Base-by-base conservation (phyloP, 2,888 invertebrate species). In the Campoplex capitator region DNA sequence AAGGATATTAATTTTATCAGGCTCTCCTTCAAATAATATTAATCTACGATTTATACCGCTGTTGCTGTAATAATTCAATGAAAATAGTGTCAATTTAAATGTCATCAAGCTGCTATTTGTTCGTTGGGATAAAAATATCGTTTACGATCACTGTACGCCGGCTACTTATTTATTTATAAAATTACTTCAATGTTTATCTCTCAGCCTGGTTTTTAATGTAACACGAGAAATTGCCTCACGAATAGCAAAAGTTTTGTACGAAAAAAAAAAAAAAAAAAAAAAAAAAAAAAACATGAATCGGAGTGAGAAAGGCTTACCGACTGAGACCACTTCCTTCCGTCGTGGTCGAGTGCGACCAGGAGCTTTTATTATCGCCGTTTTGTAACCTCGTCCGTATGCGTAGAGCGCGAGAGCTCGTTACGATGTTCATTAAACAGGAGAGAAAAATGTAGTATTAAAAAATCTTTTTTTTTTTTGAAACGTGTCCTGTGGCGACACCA, bases 321-420 rank as follows among this genome's bases (percentile, higher is more conserved):
- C 32, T 45, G 76, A 83, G 85, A 87, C 87, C 89, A 87, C 89
- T 89, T 89, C 89, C 88, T 88, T 89, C 86, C 83, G 78, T 38
- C 74, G 87, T 70, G 87, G 87, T 87, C 56, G 77, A 77, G 48
- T 74, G 67, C 71, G 56, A 54, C 38, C 38, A 23, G n/a, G 18
- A 38, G 13, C 68, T 81, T 74, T 81, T 58, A 75, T 82, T 78
- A 79, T 87, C 84, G 65, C 65, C 54, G 67, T 74, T 68, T 56
- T 56, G 54, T 75, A 56, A 82, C 75, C 67, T 74, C 48, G 48
- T 75, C 48, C 70, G 51, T 28, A 65, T 67, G 56, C 58, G 38
- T 6, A 3, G 4, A 58, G n/a, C 32, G 23, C 71, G 67, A 81
- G 76, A 82, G 73, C 70, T 87, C 78, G 81, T 84, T 87, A 84